Conservation (phyloP, 2,113 vertebrate species). For the Charina bottae region DNA sequence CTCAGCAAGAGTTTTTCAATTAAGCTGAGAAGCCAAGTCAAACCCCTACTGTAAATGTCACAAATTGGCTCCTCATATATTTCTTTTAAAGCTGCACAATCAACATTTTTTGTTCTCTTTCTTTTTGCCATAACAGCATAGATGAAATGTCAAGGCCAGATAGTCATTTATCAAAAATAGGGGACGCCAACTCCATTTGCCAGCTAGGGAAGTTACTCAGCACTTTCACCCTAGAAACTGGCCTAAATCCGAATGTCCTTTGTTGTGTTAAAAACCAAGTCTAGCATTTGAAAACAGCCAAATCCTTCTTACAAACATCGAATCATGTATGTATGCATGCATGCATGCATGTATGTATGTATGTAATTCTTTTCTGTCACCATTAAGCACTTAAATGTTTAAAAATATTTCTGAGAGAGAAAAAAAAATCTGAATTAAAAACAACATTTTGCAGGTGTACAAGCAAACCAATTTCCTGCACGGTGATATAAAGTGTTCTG, state of each 20-base stretch:
- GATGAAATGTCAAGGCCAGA: constrained; percentile 43
- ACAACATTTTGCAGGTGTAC: not conserved
- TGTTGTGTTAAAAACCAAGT: not conserved
- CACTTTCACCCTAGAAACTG: constrained; percentile 16
- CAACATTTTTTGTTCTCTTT: constrained; percentile 18
- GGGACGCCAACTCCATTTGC: constrained; percentile 38
- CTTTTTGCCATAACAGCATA: constrained; percentile 50
- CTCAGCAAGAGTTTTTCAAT: constrained; percentile 45
- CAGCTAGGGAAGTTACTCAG: constrained; percentile 1
- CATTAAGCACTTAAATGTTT: not conserved
- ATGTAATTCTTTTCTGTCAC: not conserved
- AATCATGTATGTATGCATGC: too few relatives aligned
- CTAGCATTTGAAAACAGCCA: not conserved
- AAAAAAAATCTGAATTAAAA: not conserved
- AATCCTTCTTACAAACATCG: accelerated
- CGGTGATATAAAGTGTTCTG: not conserved
- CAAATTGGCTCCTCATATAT: constrained; percentile 31
- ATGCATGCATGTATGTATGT: too few relatives aligned
- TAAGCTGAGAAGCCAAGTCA: constrained; percentile 38
- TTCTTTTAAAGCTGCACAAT: constrained; percentile 46
- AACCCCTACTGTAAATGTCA: constrained; percentile 37
- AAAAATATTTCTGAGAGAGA: not conserved
- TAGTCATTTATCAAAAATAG: constrained; percentile 56
- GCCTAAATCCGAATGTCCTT: not conserved
- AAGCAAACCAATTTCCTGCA: not conserved